These are phyloP conservation scores for Gadus chalcogrammus DNA, from an alignment of 2,113 vertebrate species.

Conservation along the genomic window DNA sequence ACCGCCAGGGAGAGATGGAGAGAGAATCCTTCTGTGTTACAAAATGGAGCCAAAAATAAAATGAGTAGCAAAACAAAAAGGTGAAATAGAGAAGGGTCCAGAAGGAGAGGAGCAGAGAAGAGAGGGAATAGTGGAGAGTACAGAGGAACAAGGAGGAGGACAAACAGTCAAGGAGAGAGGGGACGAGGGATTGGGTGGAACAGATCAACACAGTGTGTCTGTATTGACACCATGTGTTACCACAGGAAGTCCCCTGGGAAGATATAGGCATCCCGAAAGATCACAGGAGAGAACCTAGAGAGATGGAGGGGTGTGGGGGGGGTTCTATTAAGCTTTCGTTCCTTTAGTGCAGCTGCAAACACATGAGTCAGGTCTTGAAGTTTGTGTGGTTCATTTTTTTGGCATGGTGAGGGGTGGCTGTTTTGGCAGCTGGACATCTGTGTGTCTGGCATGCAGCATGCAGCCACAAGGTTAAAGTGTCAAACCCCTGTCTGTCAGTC, in stretches of 20 bases:
- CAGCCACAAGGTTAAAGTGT: constrained; percentile 38
- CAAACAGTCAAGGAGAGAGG: constrained; percentile 20
- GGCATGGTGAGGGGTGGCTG: constrained; percentile 26
- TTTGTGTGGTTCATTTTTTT: constrained; percentile 5
- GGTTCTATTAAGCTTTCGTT: constrained; percentile 20
- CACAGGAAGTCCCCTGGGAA: constrained; percentile 63
- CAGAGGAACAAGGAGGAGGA: constrained; percentile 4
- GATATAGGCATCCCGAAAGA: constrained; percentile 57
- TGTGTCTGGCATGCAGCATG: constrained; percentile 33
- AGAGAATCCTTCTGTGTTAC: no score
- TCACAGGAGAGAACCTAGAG: constrained; percentile 42
- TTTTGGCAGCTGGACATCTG: constrained; percentile 48
- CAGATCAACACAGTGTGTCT: constrained; percentile 35
- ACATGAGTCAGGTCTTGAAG: background rate
- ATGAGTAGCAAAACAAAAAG: background rate
- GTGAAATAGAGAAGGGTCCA: constrained; percentile 2
- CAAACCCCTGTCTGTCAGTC: constrained; percentile 22
- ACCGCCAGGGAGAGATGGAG: background rate
- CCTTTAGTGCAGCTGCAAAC: constrained; percentile 51
- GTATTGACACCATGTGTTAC: constrained; percentile 71
- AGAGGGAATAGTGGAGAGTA: constrained; percentile 1
- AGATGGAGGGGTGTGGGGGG: constrained; percentile 20
- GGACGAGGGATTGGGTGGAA: constrained; percentile 36
- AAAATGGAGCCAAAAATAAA: background rate
- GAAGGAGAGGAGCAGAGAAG: constrained; percentile 24